These are phyloP conservation scores for Columba janthina DNA, from an alignment of 2,113 vertebrate species.

Conservation along the genomic window DNA sequence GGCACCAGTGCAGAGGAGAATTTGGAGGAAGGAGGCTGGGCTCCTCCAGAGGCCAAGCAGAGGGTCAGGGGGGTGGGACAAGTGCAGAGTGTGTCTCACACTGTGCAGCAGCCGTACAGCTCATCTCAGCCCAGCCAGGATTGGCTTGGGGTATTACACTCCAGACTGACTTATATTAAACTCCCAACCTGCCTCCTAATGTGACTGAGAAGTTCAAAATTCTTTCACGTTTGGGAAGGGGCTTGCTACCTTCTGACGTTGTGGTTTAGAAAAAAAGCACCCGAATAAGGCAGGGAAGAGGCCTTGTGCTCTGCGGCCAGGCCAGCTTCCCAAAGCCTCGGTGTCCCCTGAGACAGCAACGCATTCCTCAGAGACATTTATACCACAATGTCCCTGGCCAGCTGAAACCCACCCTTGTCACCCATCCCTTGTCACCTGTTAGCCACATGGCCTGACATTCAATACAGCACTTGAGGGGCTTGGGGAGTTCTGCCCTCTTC, in stretches of 20 bases:
- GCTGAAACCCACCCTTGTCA: slow-evolving; percentile 32
- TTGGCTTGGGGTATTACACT: neutral
- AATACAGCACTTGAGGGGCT: neutral
- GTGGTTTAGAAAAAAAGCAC: neutral
- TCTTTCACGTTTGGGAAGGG: neutral
- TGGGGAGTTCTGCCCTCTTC: accelerated
- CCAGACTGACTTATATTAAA: neutral
- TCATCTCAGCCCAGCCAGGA: neutral
- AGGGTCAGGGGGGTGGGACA: neutral
- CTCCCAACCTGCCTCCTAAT: neutral
- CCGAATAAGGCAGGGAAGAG: neutral
- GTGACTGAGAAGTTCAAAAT: neutral
- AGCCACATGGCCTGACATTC: slow-evolving; percentile 35
- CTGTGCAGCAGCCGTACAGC: neutral
- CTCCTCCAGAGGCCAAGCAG: accelerated
- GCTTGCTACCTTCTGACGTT: neutral
- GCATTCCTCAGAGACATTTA: slow-evolving; percentile 10
- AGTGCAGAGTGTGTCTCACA: accelerated
- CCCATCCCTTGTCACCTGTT: slow-evolving; percentile 59
- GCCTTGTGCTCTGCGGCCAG: neutral
- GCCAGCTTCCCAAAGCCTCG: neutral
- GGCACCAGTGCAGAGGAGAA: neutral
- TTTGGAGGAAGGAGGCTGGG: neutral
- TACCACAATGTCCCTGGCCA: neutral
- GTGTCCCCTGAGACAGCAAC: neutral